Evolutionary conservation across 2,113 vertebrate species (phyloP), one percentile per base, ranked within the genome.

Genomic region (Gila orcuttii): DNA sequence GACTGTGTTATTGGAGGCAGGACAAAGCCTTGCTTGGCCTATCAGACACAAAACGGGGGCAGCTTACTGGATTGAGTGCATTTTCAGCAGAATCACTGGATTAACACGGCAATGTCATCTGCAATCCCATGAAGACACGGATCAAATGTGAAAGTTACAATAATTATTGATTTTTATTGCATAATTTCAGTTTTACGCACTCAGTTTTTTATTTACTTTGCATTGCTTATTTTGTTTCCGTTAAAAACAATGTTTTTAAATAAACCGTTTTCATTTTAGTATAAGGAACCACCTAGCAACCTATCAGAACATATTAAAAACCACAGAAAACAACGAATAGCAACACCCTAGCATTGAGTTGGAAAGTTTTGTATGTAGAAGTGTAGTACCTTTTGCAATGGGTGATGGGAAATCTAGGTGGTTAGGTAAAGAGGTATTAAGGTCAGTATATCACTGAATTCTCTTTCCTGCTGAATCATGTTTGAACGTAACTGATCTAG

Each of bases 401-500:
- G 64, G 2, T 52, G 47, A 28, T 9, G 68, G 7, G 60, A 64
- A 45, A 80, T 11, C 9, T n/a, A 4, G 9, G 1, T 73, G 82
- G 23, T 73, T 82, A 2, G 50, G 11, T 69, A 13, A 79, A 39
- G 13, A 25, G 31, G 36, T 15, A 25, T 23, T 66, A 39, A 57
- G 77, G 84, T 86, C 76, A 86, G 84, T 71, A 80, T 50, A 66
- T 80, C 76, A 73, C 19, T 13, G 13, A n/a, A 79, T 42, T 79
- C 11, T 25, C 23, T n/a, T 45, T 59, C 36, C 23, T 62, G 77
- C 36, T 79, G 57, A 47, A 64, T 80, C 39, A 47, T 47, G 39
- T 45, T 47, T 25, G 39, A 80, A 64, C 3, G 11, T 21, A 64
- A 47, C n/a, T 0, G 9, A 28, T 80, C 11, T 19, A 9, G n/a